Conservation (phyloP, 2,888 invertebrate genomes). For the Melinopterus prodromus region DNA sequence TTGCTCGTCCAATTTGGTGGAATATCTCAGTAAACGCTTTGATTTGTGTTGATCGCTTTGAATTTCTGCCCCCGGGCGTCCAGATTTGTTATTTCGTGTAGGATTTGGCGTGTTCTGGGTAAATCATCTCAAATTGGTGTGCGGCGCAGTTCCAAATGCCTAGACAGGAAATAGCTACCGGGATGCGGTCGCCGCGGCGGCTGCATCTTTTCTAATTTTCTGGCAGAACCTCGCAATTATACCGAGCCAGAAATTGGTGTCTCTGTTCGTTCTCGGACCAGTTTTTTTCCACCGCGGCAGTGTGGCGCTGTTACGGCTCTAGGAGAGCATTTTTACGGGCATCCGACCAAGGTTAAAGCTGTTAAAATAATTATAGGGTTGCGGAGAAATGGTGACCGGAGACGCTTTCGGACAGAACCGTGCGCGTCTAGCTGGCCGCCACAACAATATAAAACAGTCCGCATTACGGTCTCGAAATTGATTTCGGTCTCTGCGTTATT, state of each 20-base stretch:
- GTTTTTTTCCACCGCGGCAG: slow-evolving; percentile 30
- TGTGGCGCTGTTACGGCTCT: neutral
- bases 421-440: neutral
- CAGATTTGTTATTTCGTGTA: too few relatives aligned
- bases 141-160: slow-evolving; percentile 40
- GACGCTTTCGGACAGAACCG: neutral
- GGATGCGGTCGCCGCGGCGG: neutral
- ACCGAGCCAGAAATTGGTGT: slow-evolving; percentile 45
- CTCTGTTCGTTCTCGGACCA: slow-evolving; percentile 35
- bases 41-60: too few relatives aligned
- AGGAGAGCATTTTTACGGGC: slow-evolving; percentile 41
- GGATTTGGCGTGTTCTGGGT: slow-evolving; percentile 36
- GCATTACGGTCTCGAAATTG: neutral
- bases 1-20: too few relatives aligned
- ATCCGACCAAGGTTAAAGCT: slow-evolving; percentile 42
- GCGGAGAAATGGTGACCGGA: slow-evolving; percentile 28
- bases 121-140: slow-evolving; percentile 42
- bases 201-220: slow-evolving; percentile 36
- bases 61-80: too few relatives aligned
- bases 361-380: slow-evolving; percentile 44
- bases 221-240: slow-evolving; percentile 42
- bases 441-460: neutral
- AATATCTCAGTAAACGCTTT: too few relatives aligned
- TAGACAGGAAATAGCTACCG: slow-evolving; percentile 44
- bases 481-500: neutral